Evolutionary conservation across 1,140 invertebrate genomes (phyloP).

Genomic region (Drosophila baimaii): DNA sequence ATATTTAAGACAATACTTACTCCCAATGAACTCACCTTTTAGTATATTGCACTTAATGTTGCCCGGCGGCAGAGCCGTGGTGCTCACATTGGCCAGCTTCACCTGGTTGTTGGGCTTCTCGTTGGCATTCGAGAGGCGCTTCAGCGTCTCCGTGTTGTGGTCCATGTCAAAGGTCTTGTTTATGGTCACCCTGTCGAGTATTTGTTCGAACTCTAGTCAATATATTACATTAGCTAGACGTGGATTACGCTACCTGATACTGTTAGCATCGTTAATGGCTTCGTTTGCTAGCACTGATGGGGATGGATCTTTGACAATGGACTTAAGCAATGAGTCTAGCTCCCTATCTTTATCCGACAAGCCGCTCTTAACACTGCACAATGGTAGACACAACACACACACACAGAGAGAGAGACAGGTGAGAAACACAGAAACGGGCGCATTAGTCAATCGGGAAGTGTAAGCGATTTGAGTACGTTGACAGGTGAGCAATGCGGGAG

Average conservation of each 20-base stretch:
- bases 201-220: constrained; percentile 7
- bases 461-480: constrained; percentile 43
- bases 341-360: constrained; percentile 85
- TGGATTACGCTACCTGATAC: constrained; percentile 83
- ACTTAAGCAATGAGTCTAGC: constrained; percentile 86
- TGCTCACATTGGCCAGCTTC: constrained; percentile 86
- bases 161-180: constrained; percentile 87
- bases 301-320: constrained; percentile 86
- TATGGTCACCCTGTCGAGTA: constrained; percentile 85
- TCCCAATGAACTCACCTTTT: constrained; percentile 87
- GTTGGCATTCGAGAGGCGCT: constrained; percentile 85
- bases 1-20: no score
- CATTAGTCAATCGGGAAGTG: constrained; percentile 61
- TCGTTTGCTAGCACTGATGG: constrained; percentile 85
- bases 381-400: constrained; percentile 67
- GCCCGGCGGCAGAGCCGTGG: constrained; percentile 91
- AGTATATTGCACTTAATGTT: constrained; percentile 97
- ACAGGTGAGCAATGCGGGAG: constrained; percentile 5
- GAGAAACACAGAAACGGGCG: constrained; percentile 62
- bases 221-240: constrained; percentile 62
- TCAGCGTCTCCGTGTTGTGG: constrained; percentile 86
- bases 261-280: constrained; percentile 84
- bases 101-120: constrained; percentile 89
- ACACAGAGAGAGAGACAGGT: constrained; percentile 49
- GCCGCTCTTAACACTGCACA: constrained; percentile 85